These are phyloP conservation scores for Crotalus tigris DNA, from an alignment of 2,113 vertebrate genomes.

Conservation along the genomic window DNA sequence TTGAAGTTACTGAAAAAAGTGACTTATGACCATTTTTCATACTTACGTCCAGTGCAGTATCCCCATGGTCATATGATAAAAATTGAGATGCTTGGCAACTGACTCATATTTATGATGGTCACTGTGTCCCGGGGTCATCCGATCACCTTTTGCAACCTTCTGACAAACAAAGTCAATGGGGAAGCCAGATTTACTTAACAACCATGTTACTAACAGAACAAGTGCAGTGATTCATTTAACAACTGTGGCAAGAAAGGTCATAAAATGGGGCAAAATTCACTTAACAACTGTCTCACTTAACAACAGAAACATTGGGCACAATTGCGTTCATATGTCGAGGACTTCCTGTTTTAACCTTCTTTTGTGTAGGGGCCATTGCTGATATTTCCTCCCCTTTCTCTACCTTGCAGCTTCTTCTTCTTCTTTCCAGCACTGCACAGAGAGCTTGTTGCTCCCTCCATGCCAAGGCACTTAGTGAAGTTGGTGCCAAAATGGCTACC, in stretches of 20 bases:
- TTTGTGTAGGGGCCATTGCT: neutral
- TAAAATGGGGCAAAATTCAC: neutral
- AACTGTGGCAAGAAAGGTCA: neutral
- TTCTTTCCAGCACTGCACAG: neutral
- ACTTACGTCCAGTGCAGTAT: neutral
- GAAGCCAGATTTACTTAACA: neutral
- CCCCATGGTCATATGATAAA: neutral
- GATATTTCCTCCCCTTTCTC: neutral
- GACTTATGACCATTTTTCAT: neutral
- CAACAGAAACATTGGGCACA: neutral
- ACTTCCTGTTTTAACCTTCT: neutral
- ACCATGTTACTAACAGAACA: neutral
- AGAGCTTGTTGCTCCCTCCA: neutral
- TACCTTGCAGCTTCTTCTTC: neutral
- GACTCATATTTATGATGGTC: neutral
- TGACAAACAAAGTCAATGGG: neutral
- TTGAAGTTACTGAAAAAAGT: neutral
- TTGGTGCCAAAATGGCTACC: neutral
- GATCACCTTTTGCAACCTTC: neutral
- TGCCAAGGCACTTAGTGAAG: neutral
- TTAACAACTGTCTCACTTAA: neutral
- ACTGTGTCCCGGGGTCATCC: neutral
- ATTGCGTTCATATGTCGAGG: neutral
- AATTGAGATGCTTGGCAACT: neutral
- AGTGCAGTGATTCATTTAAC: neutral